Percentiles rank a stretch among this genome's conserved stretches.
Conservation (phyloP, 2,113 vertebrate species). For the Carassius gibelio region DNA sequence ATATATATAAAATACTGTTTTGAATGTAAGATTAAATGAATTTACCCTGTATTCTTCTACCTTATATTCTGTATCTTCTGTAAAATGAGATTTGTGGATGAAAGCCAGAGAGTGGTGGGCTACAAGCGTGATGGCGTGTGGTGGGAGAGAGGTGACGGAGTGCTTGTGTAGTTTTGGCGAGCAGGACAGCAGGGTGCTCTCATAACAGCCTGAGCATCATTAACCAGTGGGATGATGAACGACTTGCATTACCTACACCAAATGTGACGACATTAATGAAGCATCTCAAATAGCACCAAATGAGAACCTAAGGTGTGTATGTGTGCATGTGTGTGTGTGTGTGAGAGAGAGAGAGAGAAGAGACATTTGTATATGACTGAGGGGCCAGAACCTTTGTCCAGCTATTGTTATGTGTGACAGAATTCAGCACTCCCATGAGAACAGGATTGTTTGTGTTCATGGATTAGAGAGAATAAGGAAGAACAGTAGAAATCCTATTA, state of each 20-base stretch:
- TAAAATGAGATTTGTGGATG: constrained; percentile 18
- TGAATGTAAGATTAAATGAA: not conserved
- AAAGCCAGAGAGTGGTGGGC: not conserved
- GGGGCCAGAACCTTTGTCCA: constrained; percentile 4
- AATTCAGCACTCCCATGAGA: constrained; percentile 29
- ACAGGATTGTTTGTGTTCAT: not conserved
- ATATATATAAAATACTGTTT: not conserved
- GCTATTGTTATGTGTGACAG: constrained; percentile 30
- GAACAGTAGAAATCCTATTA: not conserved
- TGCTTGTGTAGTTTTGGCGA: constrained; percentile 32
- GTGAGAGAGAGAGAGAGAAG: not conserved
- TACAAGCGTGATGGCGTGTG: constrained; percentile 13
- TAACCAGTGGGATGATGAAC: constrained; percentile 47
- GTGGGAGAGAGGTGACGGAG: constrained; percentile 30
- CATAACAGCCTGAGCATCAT: constrained; percentile 47
- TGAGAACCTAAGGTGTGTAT: constrained; percentile 49
- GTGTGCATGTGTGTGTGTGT: constrained; percentile 7
- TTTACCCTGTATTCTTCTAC: not conserved
- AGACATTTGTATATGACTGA: not conserved
- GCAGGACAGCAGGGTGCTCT: constrained; percentile 40
- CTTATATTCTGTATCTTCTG: not conserved
- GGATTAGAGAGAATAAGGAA: not conserved
- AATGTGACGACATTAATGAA: constrained; percentile 45
- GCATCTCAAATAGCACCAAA: constrained; percentile 28
- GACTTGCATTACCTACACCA: constrained; percentile 42